Conservation (phyloP, 2,113 vertebrate species). For the Colius striatus region DNA sequence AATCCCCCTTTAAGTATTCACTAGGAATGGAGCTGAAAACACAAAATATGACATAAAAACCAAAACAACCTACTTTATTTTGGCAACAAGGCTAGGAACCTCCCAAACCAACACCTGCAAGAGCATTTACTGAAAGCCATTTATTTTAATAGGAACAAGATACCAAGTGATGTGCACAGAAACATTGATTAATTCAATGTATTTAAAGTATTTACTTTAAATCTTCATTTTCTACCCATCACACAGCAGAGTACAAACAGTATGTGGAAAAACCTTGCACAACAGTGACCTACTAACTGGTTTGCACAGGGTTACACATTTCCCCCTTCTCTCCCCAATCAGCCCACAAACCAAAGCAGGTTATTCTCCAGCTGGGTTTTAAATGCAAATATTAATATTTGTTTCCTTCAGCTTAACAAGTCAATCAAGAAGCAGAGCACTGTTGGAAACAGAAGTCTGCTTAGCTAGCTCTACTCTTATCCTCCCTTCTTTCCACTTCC, state of each 20-base stretch:
- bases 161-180: neutral
- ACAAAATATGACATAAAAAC: neutral
- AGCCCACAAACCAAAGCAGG: neutral
- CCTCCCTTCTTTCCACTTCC: neutral
- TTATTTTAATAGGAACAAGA: neutral
- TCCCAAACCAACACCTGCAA: neutral
- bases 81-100: neutral
- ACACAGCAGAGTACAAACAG: neutral
- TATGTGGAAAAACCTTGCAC: fast-evolving
- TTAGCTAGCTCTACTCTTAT: neutral
- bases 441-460: neutral
- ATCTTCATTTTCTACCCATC: neutral
- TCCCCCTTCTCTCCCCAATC: no score
- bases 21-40: neutral
- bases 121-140: neutral
- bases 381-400: neutral
- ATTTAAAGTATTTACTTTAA: neutral
- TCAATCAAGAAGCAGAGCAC: neutral
- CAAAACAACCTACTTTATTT: neutral
- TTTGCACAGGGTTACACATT: neutral
- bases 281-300: neutral
- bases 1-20: neutral
- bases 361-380: neutral
- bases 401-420: neutral
- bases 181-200: neutral